Conservation (phyloP, 2,797 vertebrate genomes). For the Coluber constrictor region DNA sequence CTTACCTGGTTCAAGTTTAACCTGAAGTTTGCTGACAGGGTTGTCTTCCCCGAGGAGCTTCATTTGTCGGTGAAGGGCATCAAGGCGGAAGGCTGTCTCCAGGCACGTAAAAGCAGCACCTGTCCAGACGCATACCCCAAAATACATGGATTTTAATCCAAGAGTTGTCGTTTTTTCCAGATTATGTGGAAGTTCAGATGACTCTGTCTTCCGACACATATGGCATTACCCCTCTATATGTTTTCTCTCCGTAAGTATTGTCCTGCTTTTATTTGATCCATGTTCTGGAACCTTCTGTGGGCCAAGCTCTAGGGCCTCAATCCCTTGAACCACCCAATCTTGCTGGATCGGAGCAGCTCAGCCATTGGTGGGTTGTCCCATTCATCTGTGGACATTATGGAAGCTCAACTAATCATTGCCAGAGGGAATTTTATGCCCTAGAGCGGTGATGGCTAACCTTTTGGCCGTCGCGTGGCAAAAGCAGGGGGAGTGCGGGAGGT, state of each 20-base stretch:
- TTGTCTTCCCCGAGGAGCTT: conserved; percentile 91
- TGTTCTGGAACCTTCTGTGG: not conserved
- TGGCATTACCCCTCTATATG: too few species aligned
- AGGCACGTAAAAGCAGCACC: conserved; percentile 93
- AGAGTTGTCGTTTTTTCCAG: not conserved
- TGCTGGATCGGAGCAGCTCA: not conserved
- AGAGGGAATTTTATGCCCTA: not conserved
- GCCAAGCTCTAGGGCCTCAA: not conserved
- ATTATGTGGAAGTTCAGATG: not conserved
- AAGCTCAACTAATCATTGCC: not conserved
- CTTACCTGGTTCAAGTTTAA: conserved; percentile 88
- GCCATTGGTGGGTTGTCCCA: not conserved
- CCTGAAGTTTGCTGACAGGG: conserved; percentile 91
- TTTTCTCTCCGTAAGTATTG: not conserved
- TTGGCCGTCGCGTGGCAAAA: too few species aligned
- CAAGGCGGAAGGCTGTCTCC: conserved; percentile 91
- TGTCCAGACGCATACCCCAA: conserved; percentile 39
- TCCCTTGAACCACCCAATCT: not conserved
- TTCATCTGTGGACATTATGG: not conserved
- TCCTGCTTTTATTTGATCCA: not conserved
- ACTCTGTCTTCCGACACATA: too few species aligned
- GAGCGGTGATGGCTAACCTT: not conserved
- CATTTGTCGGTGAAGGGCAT: conserved; percentile 93
- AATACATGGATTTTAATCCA: not conserved
- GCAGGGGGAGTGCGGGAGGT: too few species aligned